Evolutionary conservation across 2,113 vertebrate genomes (phyloP).

Genomic region (Abramis brama): DNA sequence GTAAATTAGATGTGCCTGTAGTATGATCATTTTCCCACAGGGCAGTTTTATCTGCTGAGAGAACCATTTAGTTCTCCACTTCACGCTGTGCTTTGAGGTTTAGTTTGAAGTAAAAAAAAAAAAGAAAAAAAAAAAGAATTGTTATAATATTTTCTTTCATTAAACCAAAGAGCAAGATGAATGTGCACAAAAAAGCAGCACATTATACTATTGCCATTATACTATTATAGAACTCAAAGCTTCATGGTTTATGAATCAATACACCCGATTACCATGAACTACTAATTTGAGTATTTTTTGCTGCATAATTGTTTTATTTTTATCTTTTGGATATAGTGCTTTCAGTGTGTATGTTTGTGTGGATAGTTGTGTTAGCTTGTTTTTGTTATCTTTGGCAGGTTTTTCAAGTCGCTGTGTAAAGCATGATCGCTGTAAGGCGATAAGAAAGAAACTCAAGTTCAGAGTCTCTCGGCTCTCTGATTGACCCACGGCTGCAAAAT

Average conservation of each 20-base stretch:
- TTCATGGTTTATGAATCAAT: neutral
- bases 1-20: slow-evolving; percentile 12
- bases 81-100: neutral
- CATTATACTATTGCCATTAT: neutral
- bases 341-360: neutral
- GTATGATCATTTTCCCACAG: slow-evolving; percentile 15
- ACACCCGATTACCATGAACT: neutral
- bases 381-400: neutral
- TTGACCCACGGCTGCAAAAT: neutral
- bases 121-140: slow-evolving; percentile 11
- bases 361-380: neutral
- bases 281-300: neutral
- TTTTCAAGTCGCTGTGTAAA: neutral
- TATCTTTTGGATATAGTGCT: neutral
- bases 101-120: slow-evolving; percentile 30
- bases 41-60: slow-evolving; percentile 2
- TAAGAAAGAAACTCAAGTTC: neutral
- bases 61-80: slow-evolving; percentile 19
- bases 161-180: neutral
- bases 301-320: neutral
- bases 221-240: neutral
- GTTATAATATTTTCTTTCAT: slow-evolving; percentile 10
- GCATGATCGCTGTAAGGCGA: neutral
- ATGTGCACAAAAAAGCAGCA: neutral
- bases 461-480: neutral